Conservation (phyloP, 2,113 vertebrate species). For the Todiramphus chloris region DNA sequence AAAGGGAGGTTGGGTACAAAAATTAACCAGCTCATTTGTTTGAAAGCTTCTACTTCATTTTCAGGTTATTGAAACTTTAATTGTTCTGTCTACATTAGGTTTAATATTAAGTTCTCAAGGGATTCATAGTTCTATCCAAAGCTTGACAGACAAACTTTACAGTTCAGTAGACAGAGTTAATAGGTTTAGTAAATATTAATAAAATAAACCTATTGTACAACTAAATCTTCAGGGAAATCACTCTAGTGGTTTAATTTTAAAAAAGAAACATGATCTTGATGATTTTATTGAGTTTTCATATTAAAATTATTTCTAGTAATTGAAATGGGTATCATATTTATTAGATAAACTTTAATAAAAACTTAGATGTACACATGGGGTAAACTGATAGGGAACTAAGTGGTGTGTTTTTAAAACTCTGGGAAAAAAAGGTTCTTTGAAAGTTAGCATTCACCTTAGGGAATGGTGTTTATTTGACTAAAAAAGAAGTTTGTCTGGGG, state of each 20-base stretch:
- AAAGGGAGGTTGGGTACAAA: neutral
- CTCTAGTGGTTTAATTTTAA: constrained; percentile 35
- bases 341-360: constrained; percentile 62
- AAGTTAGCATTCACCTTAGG: neutral
- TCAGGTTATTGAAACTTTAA: constrained; percentile 36
- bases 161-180: constrained; percentile 43
- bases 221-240: constrained; percentile 51
- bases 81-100: neutral
- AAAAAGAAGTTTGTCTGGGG: constrained; percentile 9
- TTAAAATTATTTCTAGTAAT: constrained; percentile 60
- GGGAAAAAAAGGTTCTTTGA: neutral
- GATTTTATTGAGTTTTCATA: constrained; percentile 11
- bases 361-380: neutral
- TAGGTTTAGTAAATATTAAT: constrained; percentile 63
- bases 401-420: constrained; percentile 10
- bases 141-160: neutral
- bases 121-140: neutral
- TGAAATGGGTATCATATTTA: constrained; percentile 48
- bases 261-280: constrained; percentile 38
- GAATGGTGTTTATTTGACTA: constrained; percentile 27
- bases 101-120: constrained; percentile 6
- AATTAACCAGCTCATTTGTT: neutral
- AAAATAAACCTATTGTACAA: constrained; percentile 45
- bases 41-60: neutral
- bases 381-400: constrained; percentile 19